A percentile compares a stretch with the other conserved stretches of the same genome.
These are phyloP conservation scores for Antennarius maculatus DNA, from an alignment of 2,797 vertebrate species.

Conservation along the genomic window DNA sequence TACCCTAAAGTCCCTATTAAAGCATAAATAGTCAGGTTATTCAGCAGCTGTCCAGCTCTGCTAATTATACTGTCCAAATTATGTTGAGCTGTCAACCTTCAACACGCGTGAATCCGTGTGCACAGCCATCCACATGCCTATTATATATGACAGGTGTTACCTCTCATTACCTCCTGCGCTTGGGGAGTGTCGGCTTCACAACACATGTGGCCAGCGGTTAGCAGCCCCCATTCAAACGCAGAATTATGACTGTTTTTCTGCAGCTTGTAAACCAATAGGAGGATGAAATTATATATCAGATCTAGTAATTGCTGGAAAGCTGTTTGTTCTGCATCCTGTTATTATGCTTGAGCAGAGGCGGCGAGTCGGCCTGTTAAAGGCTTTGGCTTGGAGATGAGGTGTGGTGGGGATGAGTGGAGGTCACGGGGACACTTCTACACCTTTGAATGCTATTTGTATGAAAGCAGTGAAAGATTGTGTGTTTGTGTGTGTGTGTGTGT, in stretches of 20 bases:
- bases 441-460: conserved; percentile 23
- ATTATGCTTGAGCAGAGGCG: conserved; percentile 46
- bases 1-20: conserved; percentile 27
- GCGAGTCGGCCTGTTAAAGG: conserved; percentile 36
- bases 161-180: conserved; percentile 55
- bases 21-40: conserved; percentile 39
- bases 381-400: conserved; percentile 29
- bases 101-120: conserved; percentile 21
- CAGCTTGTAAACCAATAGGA: conserved; percentile 53
- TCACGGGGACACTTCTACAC: conserved; percentile 24
- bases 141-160: conserved; percentile 52
- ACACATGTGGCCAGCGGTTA: conserved; percentile 56
- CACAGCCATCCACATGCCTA: conserved; percentile 4
- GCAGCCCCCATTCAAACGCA: conserved; percentile 46
- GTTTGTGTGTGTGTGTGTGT: conserved; percentile 10
- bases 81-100: conserved; percentile 48
- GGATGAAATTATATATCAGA: conserved; percentile 62
- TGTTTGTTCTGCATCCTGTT: conserved; percentile 54
- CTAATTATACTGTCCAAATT: conserved; percentile 59
- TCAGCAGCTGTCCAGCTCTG: conserved; percentile 33
- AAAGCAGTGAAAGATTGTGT: conserved; percentile 21
- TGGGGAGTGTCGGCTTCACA: conserved; percentile 44
- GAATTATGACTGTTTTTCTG: conserved; percentile 50
- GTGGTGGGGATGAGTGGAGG: conserved; percentile 47
- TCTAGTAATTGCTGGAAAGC: conserved; percentile 55